phyloP scores from a whole-genome alignment of 2,113 vertebrate genomes.

The Caranx ignobilis region DNA sequence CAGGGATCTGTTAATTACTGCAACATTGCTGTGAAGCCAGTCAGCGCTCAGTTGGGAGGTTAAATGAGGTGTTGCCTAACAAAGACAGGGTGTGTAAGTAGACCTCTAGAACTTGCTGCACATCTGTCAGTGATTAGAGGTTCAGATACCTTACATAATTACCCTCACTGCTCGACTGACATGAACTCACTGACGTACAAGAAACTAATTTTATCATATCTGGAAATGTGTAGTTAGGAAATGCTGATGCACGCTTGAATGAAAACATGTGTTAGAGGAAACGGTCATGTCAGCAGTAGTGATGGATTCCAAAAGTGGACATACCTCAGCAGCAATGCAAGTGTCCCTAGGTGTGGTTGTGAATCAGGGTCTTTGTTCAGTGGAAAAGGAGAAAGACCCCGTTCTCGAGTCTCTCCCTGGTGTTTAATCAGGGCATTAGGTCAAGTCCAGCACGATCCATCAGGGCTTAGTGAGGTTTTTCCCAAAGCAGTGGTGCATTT shows the following conservation, averaged over 20 bases:
- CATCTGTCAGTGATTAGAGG: conserved; percentile 75
- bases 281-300: conserved; percentile 24
- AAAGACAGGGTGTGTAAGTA: conserved; percentile 39
- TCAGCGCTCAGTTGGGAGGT: conserved; percentile 39
- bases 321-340: conserved; percentile 9
- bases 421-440: conserved; percentile 56
- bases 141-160: conserved; percentile 58
- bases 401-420: conserved; percentile 23
- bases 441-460: conserved; percentile 50
- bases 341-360: conserved; percentile 40
- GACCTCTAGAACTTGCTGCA: conserved; percentile 42
- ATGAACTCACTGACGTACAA: conserved; percentile 47
- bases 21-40: conserved; percentile 50
- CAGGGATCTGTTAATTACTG: conserved; percentile 56
- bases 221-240: conserved; percentile 49
- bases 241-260: conserved; percentile 50
- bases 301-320: conserved; percentile 33
- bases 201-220: conserved; percentile 66
- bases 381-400: conserved; percentile 21
- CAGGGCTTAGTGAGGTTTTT: conserved; percentile 30
- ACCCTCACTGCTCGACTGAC: conserved; percentile 24
- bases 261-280: conserved; percentile 54
- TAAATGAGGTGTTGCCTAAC: conserved; percentile 62
- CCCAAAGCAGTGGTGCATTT: conserved; percentile 23
- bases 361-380: conserved; percentile 59